A percentile compares a stretch with the other conserved stretches of the same genome.
Conservation (phyloP, 2,797 vertebrate species). For the Sciurus carolinensis region DNA sequence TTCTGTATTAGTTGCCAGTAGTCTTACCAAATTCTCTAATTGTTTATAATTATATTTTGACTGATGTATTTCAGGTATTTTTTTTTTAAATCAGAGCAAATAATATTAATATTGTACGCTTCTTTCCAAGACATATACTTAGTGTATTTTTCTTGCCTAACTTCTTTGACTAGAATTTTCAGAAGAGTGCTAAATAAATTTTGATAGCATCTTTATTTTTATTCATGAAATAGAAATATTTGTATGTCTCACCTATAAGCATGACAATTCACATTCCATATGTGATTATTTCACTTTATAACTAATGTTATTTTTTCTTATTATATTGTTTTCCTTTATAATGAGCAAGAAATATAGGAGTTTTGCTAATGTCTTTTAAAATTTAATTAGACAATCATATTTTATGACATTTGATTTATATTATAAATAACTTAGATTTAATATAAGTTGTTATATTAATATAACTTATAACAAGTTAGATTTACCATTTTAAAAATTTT, state of each 20-base stretch:
- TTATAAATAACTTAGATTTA: neutral
- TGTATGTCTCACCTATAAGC: neutral
- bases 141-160: neutral
- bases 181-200: conserved; percentile 4
- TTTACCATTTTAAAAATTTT: too few relatives aligned
- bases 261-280: neutral
- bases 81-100: neutral
- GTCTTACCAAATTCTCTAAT: neutral
- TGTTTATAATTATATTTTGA: neutral
- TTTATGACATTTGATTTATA: conserved; percentile 15
- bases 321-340: neutral
- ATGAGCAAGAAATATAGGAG: neutral
- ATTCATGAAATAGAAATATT: neutral
- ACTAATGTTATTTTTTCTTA: neutral
- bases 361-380: neutral
- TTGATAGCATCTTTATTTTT: neutral
- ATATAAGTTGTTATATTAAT: too few relatives aligned
- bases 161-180: neutral
- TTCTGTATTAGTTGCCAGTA: neutral
- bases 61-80: neutral
- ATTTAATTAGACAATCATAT: neutral
- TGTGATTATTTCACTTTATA: neutral
- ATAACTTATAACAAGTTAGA: too few relatives aligned
- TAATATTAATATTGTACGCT: neutral
- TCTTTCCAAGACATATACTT: neutral